phyloP scores from a whole-genome alignment of 2,888 invertebrate species.

The Meandrusa payeni region DNA sequence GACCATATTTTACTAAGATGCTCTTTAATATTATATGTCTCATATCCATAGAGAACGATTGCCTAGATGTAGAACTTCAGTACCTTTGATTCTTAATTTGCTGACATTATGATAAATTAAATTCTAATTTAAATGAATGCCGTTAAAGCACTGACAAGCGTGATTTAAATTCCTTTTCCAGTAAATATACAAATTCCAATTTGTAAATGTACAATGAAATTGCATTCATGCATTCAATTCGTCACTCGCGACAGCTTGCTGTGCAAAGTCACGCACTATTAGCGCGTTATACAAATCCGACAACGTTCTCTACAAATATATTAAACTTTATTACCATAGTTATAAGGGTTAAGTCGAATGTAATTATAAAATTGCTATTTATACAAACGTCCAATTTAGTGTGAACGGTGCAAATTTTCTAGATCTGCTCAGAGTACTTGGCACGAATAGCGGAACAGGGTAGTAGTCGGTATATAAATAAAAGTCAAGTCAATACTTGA shows the following conservation, averaged over 20 bases:
- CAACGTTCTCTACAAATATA: background rate
- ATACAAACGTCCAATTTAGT: conserved; percentile 12
- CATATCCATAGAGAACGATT: too few species aligned
- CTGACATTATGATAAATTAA: too few species aligned
- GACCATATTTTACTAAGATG: too few species aligned
- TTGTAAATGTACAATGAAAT: conserved; percentile 19
- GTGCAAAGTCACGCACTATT: conserved; percentile 24
- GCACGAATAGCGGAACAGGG: too few species aligned
- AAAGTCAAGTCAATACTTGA: too few species aligned
- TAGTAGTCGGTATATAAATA: too few species aligned
- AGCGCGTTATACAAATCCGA: background rate
- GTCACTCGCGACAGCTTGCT: conserved; percentile 21
- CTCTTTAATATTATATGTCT: too few species aligned
- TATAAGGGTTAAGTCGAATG: background rate
- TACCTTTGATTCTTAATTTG: too few species aligned
- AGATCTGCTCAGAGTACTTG: conserved; percentile 5
- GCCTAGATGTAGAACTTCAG: too few species aligned
- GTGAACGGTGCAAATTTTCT: conserved; percentile 11
- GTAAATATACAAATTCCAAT: conserved; percentile 15
- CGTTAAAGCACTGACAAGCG: background rate
- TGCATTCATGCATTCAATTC: conserved; percentile 23
- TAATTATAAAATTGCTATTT: conserved; percentile 11
- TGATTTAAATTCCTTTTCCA: conserved; percentile 15
- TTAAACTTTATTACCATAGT: background rate
- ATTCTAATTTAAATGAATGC: background rate